These are phyloP conservation scores for Bhutanitis thaidina DNA, from an alignment of 2,888 invertebrate genomes.

Conservation along the genomic window DNA sequence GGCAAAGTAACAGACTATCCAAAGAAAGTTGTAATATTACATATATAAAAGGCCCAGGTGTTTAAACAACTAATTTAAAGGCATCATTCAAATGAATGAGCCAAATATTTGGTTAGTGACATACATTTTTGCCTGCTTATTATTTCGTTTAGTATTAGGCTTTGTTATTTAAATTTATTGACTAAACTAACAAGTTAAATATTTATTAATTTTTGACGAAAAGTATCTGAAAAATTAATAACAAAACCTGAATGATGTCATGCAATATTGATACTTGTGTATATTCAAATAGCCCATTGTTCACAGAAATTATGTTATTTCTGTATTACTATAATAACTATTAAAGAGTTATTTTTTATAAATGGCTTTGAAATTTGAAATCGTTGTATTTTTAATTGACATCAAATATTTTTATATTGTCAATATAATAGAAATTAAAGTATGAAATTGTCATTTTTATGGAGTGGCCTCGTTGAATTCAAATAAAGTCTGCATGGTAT, in stretches of 20 bases:
- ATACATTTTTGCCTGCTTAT: constrained; percentile 6
- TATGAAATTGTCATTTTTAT: too few species aligned
- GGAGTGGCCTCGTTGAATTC: too few species aligned
- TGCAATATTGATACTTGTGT: background rate
- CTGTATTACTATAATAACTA: too few species aligned
- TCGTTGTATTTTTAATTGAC: too few species aligned
- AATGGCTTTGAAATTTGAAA: too few species aligned
- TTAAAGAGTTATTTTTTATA: too few species aligned
- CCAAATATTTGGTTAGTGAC: background rate
- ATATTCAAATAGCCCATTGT: background rate
- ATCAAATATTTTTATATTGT: too few species aligned
- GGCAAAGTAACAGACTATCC: background rate
- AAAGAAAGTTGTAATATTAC: background rate
- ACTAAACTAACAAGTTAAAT: background rate
- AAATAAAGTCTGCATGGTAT: too few species aligned
- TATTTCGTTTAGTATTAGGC: background rate
- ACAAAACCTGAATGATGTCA: background rate
- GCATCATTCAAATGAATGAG: background rate
- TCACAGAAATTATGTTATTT: background rate
- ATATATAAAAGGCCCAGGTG: background rate
- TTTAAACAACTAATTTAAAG: constrained; percentile 12
- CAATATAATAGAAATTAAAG: too few species aligned
- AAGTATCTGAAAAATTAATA: background rate
- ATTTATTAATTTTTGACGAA: background rate
- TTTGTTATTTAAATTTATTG: constrained; percentile 14